A percentile compares a stretch with the other conserved stretches of the same genome.
phyloP scores from a whole-genome alignment of 2,113 vertebrate genomes.

The Salvelinus sp. region DNA sequence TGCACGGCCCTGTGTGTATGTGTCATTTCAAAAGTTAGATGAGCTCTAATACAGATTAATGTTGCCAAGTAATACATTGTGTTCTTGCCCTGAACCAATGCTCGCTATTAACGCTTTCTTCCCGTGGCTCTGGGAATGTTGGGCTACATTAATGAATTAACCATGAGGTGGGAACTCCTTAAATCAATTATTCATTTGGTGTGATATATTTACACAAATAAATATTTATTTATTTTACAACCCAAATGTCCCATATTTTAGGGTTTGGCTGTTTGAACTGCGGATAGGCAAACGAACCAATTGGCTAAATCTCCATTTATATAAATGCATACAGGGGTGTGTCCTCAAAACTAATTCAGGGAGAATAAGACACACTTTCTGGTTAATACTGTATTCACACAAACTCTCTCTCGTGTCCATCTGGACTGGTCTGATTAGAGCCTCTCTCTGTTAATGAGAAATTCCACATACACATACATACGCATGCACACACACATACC shows the following conservation, averaged over 20 bases:
- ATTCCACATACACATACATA: background rate
- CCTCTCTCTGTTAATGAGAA: background rate
- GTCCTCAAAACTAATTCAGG: background rate
- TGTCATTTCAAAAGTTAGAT: too few relatives aligned
- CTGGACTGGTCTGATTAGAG: conserved; percentile 4
- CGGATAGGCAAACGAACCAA: conserved; percentile 11
- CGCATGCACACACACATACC: too few relatives aligned
- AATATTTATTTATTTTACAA: conserved; percentile 45
- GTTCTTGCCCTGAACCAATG: too few relatives aligned
- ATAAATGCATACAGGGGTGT: background rate
- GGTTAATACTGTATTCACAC: background rate
- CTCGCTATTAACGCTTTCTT: too few relatives aligned
- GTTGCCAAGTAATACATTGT: too few relatives aligned
- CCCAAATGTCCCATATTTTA: conserved; percentile 21
- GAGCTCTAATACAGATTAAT: too few relatives aligned
- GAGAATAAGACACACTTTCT: background rate
- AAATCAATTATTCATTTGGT: conserved; percentile 57
- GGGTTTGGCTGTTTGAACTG: conserved; percentile 12
- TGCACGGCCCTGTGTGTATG: too few relatives aligned
- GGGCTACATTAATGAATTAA: background rate
- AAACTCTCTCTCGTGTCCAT: background rate
- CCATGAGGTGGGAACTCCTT: conserved; percentile 19
- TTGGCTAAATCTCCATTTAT: background rate
- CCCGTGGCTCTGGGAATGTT: too few relatives aligned
- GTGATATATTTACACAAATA: conserved; percentile 62